phyloP scores from a whole-genome alignment of 2,888 invertebrate species.

The Amphipoea lucens region DNA sequence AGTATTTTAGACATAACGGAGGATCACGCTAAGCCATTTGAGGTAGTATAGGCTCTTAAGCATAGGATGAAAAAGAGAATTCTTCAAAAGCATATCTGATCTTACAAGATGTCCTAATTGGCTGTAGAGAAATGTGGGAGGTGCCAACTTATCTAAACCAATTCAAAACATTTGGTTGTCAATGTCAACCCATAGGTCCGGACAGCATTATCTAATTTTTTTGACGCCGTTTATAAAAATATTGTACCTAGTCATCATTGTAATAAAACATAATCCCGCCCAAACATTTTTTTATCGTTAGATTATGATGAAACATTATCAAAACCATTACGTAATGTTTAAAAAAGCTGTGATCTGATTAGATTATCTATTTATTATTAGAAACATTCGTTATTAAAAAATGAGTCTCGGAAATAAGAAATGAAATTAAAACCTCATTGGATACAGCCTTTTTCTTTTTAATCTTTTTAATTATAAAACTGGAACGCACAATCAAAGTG shows the following conservation, averaged over 20 bases:
- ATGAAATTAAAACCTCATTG: constrained; percentile 60
- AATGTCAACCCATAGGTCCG: neutral
- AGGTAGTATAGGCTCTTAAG: no score
- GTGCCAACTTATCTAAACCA: neutral
- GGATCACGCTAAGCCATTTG: no score
- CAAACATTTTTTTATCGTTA: constrained; percentile 2
- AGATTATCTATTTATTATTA: constrained; percentile 50
- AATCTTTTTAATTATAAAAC: constrained; percentile 55
- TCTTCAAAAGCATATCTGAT: neutral
- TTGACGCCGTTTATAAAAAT: constrained; percentile 8
- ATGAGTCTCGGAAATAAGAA: constrained; percentile 44
- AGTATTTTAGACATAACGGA: no score
- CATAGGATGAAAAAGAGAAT: neutral
- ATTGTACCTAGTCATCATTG: neutral
- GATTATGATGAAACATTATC: constrained; percentile 22
- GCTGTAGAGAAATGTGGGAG: neutral
- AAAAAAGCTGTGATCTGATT: neutral
- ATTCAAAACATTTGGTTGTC: neutral
- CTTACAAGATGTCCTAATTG: neutral
- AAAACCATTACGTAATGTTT: constrained; percentile 13
- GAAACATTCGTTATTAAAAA: constrained; percentile 34
- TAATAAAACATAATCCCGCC: constrained; percentile 10
- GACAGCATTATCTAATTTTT: neutral
- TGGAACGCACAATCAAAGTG: constrained; percentile 65
- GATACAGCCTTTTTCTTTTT: constrained; percentile 49